Evolutionary conservation across 2,797 vertebrate species (phyloP), one percentile per base, ranked within the genome.

Genomic region (Syngnathus rostellatus): DNA sequence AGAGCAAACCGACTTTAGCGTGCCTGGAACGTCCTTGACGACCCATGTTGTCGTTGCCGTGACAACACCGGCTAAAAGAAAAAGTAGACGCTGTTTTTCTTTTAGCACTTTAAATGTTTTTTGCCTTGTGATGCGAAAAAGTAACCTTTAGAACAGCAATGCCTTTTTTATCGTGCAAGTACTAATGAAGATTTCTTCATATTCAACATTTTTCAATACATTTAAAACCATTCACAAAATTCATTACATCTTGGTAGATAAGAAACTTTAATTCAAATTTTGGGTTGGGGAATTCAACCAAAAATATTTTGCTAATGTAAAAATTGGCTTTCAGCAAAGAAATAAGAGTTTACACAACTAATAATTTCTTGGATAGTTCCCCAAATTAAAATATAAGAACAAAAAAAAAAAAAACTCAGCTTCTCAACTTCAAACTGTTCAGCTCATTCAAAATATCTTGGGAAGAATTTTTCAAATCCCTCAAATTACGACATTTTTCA

Each of bases 91-190:
- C 88, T 88, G 87, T 87, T 85, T 82, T 61, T 69, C 31, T 51
- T 83, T 81, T 77, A 70, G 76, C 78, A 82, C 54, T 80, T 83
- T 76, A 78, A 81, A 83, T 69, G 81, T 66, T 72, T 80, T 87
- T 87, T 88, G 87, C 83, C 86, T 89, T 89, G 87, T 83, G 77
- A 85, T 84, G 79, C 84, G 69, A 82, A 85, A 45, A 62, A 45
- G 23, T 62, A 45, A 45, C 60, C 41, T 62, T 62, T 43, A 45
- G 60, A 62, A 62, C 21, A 45, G 21, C 6, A 45, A 62, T 62
- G 60, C 60, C 60, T 62, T 62, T 62, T 57, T 62, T 57, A 41
- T 25, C 7, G 25, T 57, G 14, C 11, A 14, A 57, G 37, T 57
- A 31, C 16, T 37, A 25, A 57, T 57, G 55, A 31, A 31, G 51